Evolutionary conservation across 2,113 vertebrate genomes (phyloP).

Genomic region (Oncorhynchus masou): DNA sequence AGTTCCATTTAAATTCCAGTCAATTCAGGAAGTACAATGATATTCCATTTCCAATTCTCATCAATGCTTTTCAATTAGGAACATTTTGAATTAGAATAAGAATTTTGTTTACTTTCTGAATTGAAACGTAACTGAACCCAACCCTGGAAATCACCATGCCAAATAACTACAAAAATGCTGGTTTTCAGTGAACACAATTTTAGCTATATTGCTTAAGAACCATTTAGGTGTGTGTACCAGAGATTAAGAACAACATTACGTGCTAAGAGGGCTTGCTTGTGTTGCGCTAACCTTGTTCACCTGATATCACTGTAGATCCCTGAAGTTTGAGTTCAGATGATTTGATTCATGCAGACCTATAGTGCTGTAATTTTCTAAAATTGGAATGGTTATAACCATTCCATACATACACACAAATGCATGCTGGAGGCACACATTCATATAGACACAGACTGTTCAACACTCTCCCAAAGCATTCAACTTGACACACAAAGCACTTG

Average conservation of each 20-base stretch:
- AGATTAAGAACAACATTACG: too few species aligned
- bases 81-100: too few species aligned
- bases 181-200: too few species aligned
- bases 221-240: too few species aligned
- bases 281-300: not conserved
- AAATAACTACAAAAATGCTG: too few species aligned
- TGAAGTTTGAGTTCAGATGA: not conserved
- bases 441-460: conserved; percentile 4
- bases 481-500: conserved; percentile 35
- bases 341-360: not conserved
- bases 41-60: too few species aligned
- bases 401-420: conserved; percentile 9
- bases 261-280: too few species aligned
- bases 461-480: conserved; percentile 16
- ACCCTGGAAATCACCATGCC: not conserved
- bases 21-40: too few species aligned
- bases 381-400: not conserved
- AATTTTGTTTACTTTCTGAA: too few species aligned
- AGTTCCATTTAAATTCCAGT: too few species aligned
- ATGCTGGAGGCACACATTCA: not conserved
- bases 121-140: not conserved
- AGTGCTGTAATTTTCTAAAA: not conserved
- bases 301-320: not conserved
- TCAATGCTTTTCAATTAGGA: too few species aligned
- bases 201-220: too few species aligned